phyloP scores from a whole-genome alignment of 2,113 vertebrate species.

The Syngnathus typhle region DNA sequence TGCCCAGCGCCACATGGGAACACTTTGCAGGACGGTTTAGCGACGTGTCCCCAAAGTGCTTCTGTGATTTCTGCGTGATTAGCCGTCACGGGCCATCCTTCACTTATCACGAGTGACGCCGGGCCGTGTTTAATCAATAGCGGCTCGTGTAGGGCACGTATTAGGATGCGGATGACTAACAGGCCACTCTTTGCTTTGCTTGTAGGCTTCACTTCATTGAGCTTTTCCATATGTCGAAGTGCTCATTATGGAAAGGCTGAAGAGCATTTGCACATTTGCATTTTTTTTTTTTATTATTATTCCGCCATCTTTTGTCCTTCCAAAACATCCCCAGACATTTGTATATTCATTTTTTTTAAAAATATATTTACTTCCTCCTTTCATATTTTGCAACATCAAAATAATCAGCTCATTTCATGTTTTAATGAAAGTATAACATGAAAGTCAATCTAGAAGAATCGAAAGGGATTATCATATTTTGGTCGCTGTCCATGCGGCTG shows the following conservation, averaged over 20 bases:
- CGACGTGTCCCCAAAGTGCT: constrained; percentile 1
- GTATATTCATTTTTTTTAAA: too few species aligned
- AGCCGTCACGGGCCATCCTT: neutral
- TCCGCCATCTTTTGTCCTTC: too few species aligned
- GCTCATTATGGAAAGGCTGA: neutral
- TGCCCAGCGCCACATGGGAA: neutral
- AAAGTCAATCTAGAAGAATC: neutral
- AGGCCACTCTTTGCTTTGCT: neutral
- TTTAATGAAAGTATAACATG: neutral
- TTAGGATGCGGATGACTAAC: neutral
- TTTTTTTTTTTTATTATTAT: too few species aligned
- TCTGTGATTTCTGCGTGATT: neutral
- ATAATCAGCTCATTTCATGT: too few species aligned
- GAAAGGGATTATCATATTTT: neutral
- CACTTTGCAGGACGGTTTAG: neutral
- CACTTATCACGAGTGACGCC: neutral
- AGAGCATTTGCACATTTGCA: neutral
- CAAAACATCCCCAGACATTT: too few species aligned
- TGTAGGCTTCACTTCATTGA: neutral
- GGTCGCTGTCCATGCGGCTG: too few species aligned
- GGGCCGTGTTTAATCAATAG: neutral
- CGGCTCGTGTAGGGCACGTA: neutral
- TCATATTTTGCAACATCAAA: too few species aligned
- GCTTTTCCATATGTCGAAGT: neutral
- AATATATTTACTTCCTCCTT: too few species aligned